Percentiles rank a stretch among this genome's conserved stretches.
Conservation (phyloP, 1,140 invertebrate species). For the Drosophila grimshawi region DNA sequence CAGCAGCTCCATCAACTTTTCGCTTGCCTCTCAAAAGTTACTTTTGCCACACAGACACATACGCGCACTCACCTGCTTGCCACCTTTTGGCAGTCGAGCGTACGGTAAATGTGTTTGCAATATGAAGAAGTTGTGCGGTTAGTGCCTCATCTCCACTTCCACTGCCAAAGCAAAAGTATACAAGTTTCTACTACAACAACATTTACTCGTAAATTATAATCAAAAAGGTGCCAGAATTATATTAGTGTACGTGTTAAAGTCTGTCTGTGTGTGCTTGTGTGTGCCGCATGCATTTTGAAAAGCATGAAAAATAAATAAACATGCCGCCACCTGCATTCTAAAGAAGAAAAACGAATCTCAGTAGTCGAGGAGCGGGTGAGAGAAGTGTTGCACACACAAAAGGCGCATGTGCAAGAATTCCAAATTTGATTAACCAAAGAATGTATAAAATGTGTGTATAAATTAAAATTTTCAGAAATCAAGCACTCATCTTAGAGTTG, state of each 20-base stretch:
- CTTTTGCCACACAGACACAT: slow-evolving; percentile 62
- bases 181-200: slow-evolving; percentile 69
- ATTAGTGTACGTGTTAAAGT: slow-evolving; percentile 34
- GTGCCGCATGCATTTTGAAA: slow-evolving; percentile 43
- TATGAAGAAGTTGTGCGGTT: slow-evolving; percentile 73
- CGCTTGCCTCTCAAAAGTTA: slow-evolving; percentile 80
- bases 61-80: slow-evolving; percentile 26
- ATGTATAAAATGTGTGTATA: not conserved
- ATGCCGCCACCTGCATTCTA: slow-evolving; percentile 63
- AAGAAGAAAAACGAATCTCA: slow-evolving; percentile 39
- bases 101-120: slow-evolving; percentile 76
- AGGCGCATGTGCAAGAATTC: slow-evolving; percentile 11
- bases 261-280: slow-evolving; percentile 20
- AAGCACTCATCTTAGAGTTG: too few species aligned
- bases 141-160: slow-evolving; percentile 27
- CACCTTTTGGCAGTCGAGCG: slow-evolving; percentile 70
- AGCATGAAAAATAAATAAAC: slow-evolving; percentile 75
- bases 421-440: not conserved
- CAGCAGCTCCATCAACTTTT: slow-evolving; percentile 61
- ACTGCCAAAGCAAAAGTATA: slow-evolving; percentile 60
- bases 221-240: slow-evolving; percentile 75
- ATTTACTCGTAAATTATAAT: slow-evolving; percentile 81
- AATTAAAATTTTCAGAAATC: not conserved
- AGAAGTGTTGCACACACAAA: slow-evolving; percentile 30
- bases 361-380: not conserved